Percentiles rank a stretch among this genome's conserved stretches.
phyloP scores from a whole-genome alignment of 2,888 invertebrate species.

The Elmis aenea region DNA sequence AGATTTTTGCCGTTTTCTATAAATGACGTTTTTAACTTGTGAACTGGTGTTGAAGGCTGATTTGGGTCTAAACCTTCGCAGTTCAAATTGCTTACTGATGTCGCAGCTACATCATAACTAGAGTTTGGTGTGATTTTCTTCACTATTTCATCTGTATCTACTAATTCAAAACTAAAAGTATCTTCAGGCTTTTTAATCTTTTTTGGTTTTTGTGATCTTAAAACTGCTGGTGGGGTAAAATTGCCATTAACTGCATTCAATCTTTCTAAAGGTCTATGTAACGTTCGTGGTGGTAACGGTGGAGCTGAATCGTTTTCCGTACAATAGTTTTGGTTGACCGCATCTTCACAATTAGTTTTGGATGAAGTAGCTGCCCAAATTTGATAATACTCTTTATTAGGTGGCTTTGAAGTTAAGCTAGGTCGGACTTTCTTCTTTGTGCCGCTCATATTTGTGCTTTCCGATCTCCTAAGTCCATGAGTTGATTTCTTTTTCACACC shows the following conservation, averaged over 20 bases:
- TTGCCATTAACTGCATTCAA: conserved; percentile 42
- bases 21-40: conserved; percentile 47
- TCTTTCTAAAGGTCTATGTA: conserved; percentile 71
- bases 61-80: not conserved
- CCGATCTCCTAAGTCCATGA: conserved; percentile 36
- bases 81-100: not conserved
- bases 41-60: conserved; percentile 14
- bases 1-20: conserved; percentile 54
- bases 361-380: conserved; percentile 60
- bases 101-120: not conserved
- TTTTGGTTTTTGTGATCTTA: conserved; percentile 64
- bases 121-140: conserved; percentile 13
- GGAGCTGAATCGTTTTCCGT: conserved; percentile 53
- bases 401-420: conserved; percentile 50
- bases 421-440: conserved; percentile 62
- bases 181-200: conserved; percentile 64
- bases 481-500: conserved; percentile 44
- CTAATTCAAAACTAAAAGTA: conserved; percentile 77
- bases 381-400: conserved; percentile 62
- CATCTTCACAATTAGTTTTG: conserved; percentile 22
- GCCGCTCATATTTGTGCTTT: conserved; percentile 54
- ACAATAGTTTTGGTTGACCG: conserved; percentile 6
- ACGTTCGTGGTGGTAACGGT: conserved; percentile 64
- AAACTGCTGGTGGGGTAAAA: conserved; percentile 60
- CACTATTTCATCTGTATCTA: conserved; percentile 70